Evolutionary conservation across 1,140 invertebrate species (phyloP).

Genomic region (Venturia canescens): DNA sequence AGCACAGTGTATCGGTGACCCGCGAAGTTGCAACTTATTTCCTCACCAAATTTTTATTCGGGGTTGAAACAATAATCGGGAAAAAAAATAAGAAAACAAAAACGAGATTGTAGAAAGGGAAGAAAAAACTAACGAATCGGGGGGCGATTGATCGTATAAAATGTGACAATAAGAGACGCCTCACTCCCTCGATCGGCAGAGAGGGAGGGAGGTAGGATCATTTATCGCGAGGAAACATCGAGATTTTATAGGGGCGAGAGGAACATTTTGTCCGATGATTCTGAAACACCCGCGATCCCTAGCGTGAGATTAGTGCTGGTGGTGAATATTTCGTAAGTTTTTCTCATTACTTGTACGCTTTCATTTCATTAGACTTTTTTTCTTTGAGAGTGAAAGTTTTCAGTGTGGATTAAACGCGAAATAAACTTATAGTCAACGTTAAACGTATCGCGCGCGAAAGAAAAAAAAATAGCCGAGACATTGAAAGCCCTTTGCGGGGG

Average conservation of each 20-base stretch:
- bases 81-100: too few species aligned
- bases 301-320: neutral
- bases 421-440: neutral
- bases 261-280: neutral
- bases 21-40: slow-evolving; percentile 21
- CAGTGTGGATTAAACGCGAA: neutral
- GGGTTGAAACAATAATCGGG: neutral
- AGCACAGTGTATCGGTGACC: slow-evolving; percentile 18
- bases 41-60: neutral
- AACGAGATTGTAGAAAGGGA: neutral
- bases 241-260: neutral
- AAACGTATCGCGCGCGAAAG: neutral
- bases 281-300: neutral
- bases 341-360: neutral
- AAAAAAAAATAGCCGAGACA: neutral
- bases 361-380: neutral
- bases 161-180: slow-evolving; percentile 8
- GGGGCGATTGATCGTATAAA: neutral
- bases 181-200: neutral
- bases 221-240: slow-evolving; percentile 14
- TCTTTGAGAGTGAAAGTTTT: neutral
- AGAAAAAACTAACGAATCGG: neutral
- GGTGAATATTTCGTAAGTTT: neutral
- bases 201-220: neutral
- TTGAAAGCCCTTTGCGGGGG: neutral